Evolutionary conservation across 92 coral and sea anemone species (phyloP), one percentile per base, ranked within the genome.

Genomic region (Umimayanthus chanpuru): DNA sequence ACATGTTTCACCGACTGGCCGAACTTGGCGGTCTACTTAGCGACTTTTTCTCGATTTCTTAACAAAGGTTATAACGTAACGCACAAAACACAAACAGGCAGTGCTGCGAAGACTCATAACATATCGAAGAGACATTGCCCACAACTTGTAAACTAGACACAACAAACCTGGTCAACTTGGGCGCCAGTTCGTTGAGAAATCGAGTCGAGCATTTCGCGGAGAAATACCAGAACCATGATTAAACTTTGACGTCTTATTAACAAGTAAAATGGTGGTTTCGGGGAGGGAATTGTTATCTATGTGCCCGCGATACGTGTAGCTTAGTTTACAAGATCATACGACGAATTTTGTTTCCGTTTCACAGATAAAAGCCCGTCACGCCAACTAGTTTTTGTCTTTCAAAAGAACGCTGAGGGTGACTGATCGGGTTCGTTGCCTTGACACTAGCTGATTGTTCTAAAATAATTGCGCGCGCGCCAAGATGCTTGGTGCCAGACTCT

Each of bases 301-400:
- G 86, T 82, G 77, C 86, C 86, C 86, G 86, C 86, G 86, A 82
- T 82, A 82, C 77, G 41, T 18, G 14, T 43, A 43, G 49, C 9
- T 23, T 9, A 64, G 21, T 28, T 65, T 32, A 12, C 20, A 12
- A 53, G 18, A 53, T 53, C 8, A 61, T 20, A 56, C 65, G 36
- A 55, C 64, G 1, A 55, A 15, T 0, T 8, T 55, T 15, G 64
- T 55, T 32, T 32, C 36, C 36, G 36, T 32, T 32, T 32, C 36
- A 32, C 36, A 32, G 36, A 32, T 61, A 61, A 61, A 61, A 18
- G 15, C 25, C 68, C 68, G 68, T 61, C 68, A 61, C 68, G 68
- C 68, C 14, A 61, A 9, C 68, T 61, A 3, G 66, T 58, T 58
- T 61, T 61, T 20, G 6, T 11, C 11, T 61, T 18, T 56, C 65